phyloP scores from a whole-genome alignment of 2,888 invertebrate genomes.

The Slavum lentiscoides region DNA sequence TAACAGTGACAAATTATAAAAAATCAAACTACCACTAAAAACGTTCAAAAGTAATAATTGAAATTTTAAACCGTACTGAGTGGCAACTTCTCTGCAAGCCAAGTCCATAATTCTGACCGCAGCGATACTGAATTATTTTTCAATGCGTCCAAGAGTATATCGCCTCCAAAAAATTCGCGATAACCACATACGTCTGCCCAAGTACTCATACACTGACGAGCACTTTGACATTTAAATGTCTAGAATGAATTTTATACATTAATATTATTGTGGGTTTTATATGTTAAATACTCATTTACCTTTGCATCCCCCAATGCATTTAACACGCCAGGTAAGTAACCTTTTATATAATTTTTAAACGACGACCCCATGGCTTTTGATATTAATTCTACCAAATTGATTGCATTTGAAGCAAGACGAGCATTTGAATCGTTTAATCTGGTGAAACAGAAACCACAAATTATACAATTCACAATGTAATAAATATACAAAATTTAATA shows the following conservation, averaged over 20 bases:
- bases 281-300: constrained; percentile 62
- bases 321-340: constrained; percentile 83
- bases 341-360: constrained; percentile 76
- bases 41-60: background rate
- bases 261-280: background rate
- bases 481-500: background rate
- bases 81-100: constrained; percentile 82
- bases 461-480: background rate
- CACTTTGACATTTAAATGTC: constrained; percentile 52
- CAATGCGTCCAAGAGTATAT: constrained; percentile 86
- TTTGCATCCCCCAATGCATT: constrained; percentile 69
- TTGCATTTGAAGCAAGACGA: constrained; percentile 81
- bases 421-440: constrained; percentile 89
- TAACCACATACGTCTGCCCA: constrained; percentile 83
- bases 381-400: constrained; percentile 80
- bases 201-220: constrained; percentile 72
- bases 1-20: background rate
- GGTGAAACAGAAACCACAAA: constrained; percentile 61
- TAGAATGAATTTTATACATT: constrained; percentile 57
- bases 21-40: background rate
- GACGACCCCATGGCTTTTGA: constrained; percentile 79
- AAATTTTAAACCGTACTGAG: constrained; percentile 62
- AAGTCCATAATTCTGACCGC: constrained; percentile 78
- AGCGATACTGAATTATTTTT: constrained; percentile 82
- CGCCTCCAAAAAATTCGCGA: constrained; percentile 81